A percentile compares a stretch with the other conserved stretches of the same genome.
These are phyloP conservation scores for Microctenopoma lineatum DNA, from an alignment of 2,797 vertebrate species.

Conservation along the genomic window DNA sequence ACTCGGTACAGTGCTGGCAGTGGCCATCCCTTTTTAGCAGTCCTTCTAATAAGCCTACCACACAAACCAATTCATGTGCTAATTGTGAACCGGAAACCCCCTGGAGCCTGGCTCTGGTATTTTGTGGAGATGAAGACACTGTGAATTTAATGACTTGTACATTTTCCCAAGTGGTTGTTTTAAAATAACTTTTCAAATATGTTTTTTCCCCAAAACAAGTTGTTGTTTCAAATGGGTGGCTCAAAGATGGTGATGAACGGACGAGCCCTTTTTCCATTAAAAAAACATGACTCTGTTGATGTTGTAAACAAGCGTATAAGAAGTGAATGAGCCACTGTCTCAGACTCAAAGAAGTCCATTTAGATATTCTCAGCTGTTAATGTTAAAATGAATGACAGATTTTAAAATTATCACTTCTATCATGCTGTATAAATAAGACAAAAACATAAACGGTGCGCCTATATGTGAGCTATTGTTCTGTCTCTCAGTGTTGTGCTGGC, in stretches of 20 bases:
- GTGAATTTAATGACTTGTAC: slow-evolving; percentile 40
- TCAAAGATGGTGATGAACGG: slow-evolving; percentile 18
- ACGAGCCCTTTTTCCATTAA: slow-evolving; percentile 20
- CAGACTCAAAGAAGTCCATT: neutral
- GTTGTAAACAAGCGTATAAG: slow-evolving; percentile 13
- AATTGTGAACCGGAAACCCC: slow-evolving; percentile 69
- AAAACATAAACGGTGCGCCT: neutral
- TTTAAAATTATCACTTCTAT: neutral
- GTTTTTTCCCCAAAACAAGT: neutral
- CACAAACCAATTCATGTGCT: slow-evolving; percentile 72
- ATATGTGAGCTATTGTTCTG: neutral
- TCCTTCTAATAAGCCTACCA: slow-evolving; percentile 55
- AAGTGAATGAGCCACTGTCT: slow-evolving; percentile 1
- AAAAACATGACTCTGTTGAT: slow-evolving; percentile 24
- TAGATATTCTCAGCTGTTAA: neutral
- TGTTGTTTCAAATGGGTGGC: neutral
- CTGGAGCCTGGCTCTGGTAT: slow-evolving; percentile 46
- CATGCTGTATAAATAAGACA: neutral
- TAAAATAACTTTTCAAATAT: slow-evolving; percentile 4
- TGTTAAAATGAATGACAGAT: slow-evolving; percentile 4
- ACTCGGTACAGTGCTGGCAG: slow-evolving; percentile 17
- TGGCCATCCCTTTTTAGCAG: slow-evolving; percentile 49
- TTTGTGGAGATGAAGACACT: slow-evolving; percentile 63
- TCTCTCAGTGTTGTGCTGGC: neutral
- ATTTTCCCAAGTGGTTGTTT: slow-evolving; percentile 19